Conservation (phyloP, 2,797 vertebrate genomes). For the Denticeps clupeoides region DNA sequence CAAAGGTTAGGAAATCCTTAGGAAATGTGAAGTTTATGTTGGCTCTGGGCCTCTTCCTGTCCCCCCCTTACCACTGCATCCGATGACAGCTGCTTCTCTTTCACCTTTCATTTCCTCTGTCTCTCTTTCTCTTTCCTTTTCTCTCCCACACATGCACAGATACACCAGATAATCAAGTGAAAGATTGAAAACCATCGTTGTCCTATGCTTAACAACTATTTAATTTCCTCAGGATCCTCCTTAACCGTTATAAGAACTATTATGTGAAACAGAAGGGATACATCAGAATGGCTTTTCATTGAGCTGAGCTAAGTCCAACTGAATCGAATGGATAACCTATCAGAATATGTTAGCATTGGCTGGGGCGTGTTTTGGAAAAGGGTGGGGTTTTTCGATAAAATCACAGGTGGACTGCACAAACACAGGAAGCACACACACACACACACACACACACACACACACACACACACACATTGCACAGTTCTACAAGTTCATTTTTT, state of each 20-base stretch:
- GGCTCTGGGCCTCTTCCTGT: background rate
- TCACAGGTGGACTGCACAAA: too few relatives aligned
- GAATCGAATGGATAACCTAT: background rate
- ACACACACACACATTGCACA: conserved; percentile 5
- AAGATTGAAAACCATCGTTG: too few relatives aligned
- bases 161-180: too few relatives aligned
- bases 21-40: background rate
- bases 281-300: background rate
- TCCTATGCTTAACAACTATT: too few relatives aligned
- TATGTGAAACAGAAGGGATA: too few relatives aligned
- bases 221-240: too few relatives aligned
- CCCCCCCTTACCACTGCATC: too few relatives aligned
- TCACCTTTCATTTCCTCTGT: background rate
- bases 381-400: too few relatives aligned
- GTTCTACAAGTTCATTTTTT: background rate
- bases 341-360: background rate
- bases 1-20: background rate
- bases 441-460: conserved; percentile 3
- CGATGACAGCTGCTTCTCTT: conserved; percentile 1
- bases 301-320: background rate
- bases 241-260: too few relatives aligned
- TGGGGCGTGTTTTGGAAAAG: background rate
- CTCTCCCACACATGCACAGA: background rate
- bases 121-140: background rate
- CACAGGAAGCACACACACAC: background rate